Evolutionary conservation across 92 coral and sea anemone species (phyloP), one percentile per base, ranked within the genome.

Genomic region (Micromussa lordhowensis): DNA sequence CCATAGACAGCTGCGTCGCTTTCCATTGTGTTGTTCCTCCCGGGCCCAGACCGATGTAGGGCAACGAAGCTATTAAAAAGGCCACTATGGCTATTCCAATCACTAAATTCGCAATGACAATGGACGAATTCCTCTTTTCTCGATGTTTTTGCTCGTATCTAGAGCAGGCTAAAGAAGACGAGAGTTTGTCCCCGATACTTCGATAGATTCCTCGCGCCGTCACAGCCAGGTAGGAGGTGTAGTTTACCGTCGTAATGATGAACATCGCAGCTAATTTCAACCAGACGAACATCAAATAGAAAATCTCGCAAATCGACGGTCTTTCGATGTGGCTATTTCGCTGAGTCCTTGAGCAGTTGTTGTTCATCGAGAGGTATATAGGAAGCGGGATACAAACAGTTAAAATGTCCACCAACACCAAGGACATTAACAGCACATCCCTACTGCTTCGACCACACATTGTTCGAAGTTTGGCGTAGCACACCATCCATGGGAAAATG

Each of bases 11-110:
- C 40, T 34, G 77, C 1, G 53, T 72, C 44, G 77, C 19, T 18
- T 66, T 64, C 79, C 21, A 71, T 19, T 34, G 70, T 69, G 82
- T 58, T 0, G 61, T 48, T 1, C 92, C 91, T 58, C 87, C 96
- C 1, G 98, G 98, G 2, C 98, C 98, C 63, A 95, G 93, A 15
- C 96, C 98, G 26, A 95, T 85, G 85, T 95, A 95, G 17, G 98
- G 98, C 18, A 95, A 88, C 36, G 98, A 95, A 34, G 98, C 91
- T 64, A 95, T 93, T 3, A 88, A 32, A 85, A 93, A 95, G 15
- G 96, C 92, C 17, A 94, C 98, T 32, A 95, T 82, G n/a, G 93
- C 98, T 19, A 95, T 86, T 1, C 96, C 98, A 48, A 95, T 75
- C 16, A 95, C 96, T 59, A 95, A 82, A 85, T 89, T 93, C 22